Conservation (phyloP, 2,797 vertebrate species). For the Triplophysa yarkandensis region DNA sequence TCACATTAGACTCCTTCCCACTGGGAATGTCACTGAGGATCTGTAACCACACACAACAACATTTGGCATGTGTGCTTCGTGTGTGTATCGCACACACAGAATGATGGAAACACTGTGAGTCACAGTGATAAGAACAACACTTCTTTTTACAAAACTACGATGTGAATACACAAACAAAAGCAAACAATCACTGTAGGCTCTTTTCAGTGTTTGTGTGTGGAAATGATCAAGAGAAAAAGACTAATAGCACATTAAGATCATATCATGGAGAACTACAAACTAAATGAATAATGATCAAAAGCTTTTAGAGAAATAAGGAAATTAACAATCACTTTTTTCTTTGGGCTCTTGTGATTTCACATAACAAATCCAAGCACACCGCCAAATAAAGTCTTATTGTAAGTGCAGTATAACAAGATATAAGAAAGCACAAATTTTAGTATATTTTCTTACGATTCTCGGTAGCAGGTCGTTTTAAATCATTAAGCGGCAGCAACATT, state of each 20-base stretch:
- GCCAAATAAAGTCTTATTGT: neutral
- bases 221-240: neutral
- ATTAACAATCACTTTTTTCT: too few species aligned
- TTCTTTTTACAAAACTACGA: slow-evolving; percentile 12
- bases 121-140: slow-evolving; percentile 22
- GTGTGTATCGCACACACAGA: slow-evolving; percentile 19
- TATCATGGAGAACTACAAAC: slow-evolving; percentile 41
- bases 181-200: slow-evolving; percentile 51
- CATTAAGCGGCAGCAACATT: neutral
- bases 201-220: slow-evolving; percentile 14
- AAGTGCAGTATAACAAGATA: neutral
- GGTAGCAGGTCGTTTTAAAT: too few species aligned
- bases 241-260: slow-evolving; percentile 57
- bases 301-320: too few species aligned
- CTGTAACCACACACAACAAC: slow-evolving; percentile 52
- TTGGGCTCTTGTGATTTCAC: too few species aligned
- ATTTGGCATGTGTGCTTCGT: slow-evolving; percentile 2
- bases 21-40: slow-evolving; percentile 75
- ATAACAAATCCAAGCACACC: neutral
- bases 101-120: slow-evolving; percentile 40
- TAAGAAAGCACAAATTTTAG: neutral
- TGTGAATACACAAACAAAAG: slow-evolving; percentile 47
- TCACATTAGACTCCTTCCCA: slow-evolving; percentile 72
- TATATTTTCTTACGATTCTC: neutral
- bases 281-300: too few species aligned